Evolutionary conservation across 2,113 vertebrate genomes (phyloP), one percentile per base, ranked within the genome.

Genomic region (Athene cunicularia): DNA sequence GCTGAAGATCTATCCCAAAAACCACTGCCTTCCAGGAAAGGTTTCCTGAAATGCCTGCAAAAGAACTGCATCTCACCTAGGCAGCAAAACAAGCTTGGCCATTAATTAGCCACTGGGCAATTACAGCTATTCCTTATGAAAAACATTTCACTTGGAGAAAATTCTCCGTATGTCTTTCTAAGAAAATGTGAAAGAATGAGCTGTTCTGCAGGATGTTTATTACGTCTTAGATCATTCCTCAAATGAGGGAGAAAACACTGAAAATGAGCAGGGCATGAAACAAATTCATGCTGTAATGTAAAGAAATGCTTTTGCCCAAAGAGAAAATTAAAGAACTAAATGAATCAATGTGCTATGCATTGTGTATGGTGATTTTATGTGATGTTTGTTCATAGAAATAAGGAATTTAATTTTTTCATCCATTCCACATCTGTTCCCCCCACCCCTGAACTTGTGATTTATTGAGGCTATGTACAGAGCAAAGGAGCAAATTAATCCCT

Each of bases 241-340:
- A 96, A 94, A 95, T 97, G 95, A 98, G 93, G 96, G 90, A 95
- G 74, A 96, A 96, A 97, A 98, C 81, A 97, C 85, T 95, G 98
- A 95, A 98, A 97, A 98, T 98, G 98, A 98, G 94, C 95, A 96
- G 96, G 97, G 97, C 96, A 98, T 98, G 98, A 98, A 98, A 98
- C 95, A 89, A 97, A 98, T 97, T 98, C 97, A 98, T 98, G 98
- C 98, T 97, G 97, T 95, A 98, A 98, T 98, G 98, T 97, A 97
- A 97, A 97, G 91, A 98, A 98, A 98, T 98, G 98, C 80, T 98
- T 98, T 98, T 83, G 95, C 95, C 94, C 96, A 97, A 98, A 96
- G 93, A 98, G 96, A 97, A 98, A 98, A 98, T 95, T 91, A 98
- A 98, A 97, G 96, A 97, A 97, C 89, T 98, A 95, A 96, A 98